phyloP scores from a whole-genome alignment of 2,113 vertebrate species.

The Saccopteryx leptura region DNA sequence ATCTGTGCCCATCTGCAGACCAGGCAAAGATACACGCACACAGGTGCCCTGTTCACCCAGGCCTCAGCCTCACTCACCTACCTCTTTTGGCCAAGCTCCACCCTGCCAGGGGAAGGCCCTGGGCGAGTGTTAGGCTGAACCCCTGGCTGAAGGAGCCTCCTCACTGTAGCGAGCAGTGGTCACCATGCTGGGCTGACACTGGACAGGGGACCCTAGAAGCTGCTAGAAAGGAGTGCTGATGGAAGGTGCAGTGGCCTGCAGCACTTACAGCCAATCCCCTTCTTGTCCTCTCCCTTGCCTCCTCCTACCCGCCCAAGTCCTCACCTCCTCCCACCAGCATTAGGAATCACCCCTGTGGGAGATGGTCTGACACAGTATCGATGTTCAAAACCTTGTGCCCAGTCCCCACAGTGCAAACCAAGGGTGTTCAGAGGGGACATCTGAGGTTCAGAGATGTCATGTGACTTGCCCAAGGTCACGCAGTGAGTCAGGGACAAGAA shows the following conservation, averaged over 20 bases:
- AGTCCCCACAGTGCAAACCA: neutral
- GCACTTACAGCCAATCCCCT: neutral
- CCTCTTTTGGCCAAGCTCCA: neutral
- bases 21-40: neutral
- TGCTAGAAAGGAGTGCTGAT: neutral
- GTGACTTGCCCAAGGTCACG: conserved; percentile 2
- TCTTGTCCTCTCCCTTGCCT: neutral
- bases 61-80: neutral
- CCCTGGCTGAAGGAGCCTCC: neutral
- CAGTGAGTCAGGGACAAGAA: neutral
- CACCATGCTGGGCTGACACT: rapidly evolving
- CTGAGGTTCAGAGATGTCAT: neutral
- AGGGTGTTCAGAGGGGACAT: neutral
- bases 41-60: neutral
- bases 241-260: neutral
- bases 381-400: neutral
- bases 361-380: neutral
- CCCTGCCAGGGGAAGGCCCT: neutral
- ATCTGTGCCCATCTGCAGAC: neutral
- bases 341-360: neutral
- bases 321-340: neutral
- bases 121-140: neutral
- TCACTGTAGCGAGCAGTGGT: neutral
- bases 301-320: neutral
- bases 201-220: neutral